These are phyloP conservation scores for Rosalia funebris DNA, from an alignment of 2,888 invertebrate genomes.

Conservation along the genomic window DNA sequence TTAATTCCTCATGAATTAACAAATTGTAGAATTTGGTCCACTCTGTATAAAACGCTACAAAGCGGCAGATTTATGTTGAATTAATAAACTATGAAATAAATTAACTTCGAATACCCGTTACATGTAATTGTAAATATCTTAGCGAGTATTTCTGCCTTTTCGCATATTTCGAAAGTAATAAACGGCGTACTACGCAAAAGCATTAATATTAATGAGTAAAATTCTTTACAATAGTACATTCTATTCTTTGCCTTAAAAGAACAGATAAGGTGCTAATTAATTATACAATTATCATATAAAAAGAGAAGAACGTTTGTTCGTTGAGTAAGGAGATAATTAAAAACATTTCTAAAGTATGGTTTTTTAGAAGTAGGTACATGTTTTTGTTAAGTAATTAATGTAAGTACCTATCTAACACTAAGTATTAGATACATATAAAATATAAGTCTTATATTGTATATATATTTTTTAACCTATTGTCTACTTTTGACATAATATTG, in stretches of 20 bases:
- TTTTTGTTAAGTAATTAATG: neutral
- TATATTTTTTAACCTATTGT: too few relatives aligned
- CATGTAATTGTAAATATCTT: conserved; percentile 3
- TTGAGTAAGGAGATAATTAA: neutral
- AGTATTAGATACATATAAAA: too few relatives aligned
- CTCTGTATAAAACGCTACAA: too few relatives aligned
- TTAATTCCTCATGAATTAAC: too few relatives aligned
- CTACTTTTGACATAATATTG: too few relatives aligned
- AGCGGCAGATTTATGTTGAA: too few relatives aligned
- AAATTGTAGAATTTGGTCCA: too few relatives aligned
- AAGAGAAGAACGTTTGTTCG: neutral
- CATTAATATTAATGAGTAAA: conserved; percentile 13
- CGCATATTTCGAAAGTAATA: neutral
- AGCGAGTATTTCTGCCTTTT: neutral
- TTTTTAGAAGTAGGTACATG: neutral
- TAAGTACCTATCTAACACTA: too few relatives aligned
- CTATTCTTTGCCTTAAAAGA: neutral
- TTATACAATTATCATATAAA: neutral
- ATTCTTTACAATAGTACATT: neutral
- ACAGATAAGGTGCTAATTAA: conserved; percentile 8
- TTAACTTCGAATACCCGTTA: neutral
- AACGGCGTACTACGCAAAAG: neutral
- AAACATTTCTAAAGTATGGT: too few relatives aligned
- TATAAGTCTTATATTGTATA: too few relatives aligned
- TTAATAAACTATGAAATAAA: too few relatives aligned